Evolutionary conservation across 2,113 vertebrate species (phyloP).

Genomic region (Maccullochella peelii): DNA sequence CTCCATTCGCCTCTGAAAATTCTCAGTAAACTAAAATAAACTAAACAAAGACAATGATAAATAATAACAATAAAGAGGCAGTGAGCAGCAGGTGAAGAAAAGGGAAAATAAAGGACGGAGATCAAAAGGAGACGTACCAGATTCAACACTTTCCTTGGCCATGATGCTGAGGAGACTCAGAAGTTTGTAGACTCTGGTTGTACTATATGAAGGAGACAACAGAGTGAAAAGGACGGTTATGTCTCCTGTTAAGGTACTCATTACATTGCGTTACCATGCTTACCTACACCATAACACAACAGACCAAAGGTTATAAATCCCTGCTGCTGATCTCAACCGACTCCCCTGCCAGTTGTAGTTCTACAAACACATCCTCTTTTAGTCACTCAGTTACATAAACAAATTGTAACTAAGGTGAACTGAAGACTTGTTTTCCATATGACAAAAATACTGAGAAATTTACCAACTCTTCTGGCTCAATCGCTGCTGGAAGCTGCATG

Average conservation of each 20-base stretch:
- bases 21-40: not conserved
- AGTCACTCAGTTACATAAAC: not conserved
- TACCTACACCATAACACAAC: constrained; percentile 10
- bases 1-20: not conserved
- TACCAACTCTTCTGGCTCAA: not conserved
- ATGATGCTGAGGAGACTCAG: constrained; percentile 47
- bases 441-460: constrained; percentile 28
- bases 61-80: not conserved
- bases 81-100: not conserved
- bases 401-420: constrained; percentile 1
- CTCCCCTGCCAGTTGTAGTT: not conserved
- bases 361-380: not conserved
- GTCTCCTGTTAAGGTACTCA: constrained; percentile 29
- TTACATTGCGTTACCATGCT: constrained; percentile 42
- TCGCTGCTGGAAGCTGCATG: constrained; percentile 13
- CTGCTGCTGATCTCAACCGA: not conserved
- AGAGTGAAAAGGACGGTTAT: not conserved
- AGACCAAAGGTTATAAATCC: constrained; percentile 28
- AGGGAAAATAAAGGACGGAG: not conserved
- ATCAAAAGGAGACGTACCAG: constrained; percentile 64
- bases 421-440: not conserved
- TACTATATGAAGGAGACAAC: constrained; percentile 23
- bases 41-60: no score
- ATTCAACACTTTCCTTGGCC: constrained; percentile 49
- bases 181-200: constrained; percentile 1